Base-by-base conservation (phyloP, 2,888 invertebrate species). In the Teinopalpus imperialis region DNA sequence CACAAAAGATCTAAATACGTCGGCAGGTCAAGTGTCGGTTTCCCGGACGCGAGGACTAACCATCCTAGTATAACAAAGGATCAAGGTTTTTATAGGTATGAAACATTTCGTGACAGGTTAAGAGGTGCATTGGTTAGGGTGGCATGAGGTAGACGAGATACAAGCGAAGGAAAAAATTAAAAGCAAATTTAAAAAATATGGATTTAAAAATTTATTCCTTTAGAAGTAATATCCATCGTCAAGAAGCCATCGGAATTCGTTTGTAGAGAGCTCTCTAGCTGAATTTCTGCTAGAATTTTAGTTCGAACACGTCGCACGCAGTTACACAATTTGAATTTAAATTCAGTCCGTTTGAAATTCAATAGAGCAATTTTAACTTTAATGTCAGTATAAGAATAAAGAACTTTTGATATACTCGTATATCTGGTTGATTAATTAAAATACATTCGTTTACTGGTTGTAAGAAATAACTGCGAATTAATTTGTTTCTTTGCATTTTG, bases 11-110 rank as follows among this genome's bases (percentile, higher is more conserved):
- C 80, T 79, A 79, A 81, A 85, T 76, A 75, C 72, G 75, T 67
- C 62, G 78, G 70, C 76, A 77, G 87, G 87, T 88, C 87, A 87
- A 87, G 86, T 80, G 83, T 74, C 68, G 69, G 77, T 72, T 72
- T 83, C 85, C 86, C 85, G 87, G 86, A 85, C 81, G 80, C 70
- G 67, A 63, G 69, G 64, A 62, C 72, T 69, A 61, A 63, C 57
- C 59, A 64, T 64, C 58, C 60, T 49, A 55, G 29, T 30, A 32
- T 51, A 72, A 85, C 82, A 86, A 86, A 77, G 75, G 80, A 56
- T 50, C 45, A 45, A 14, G 46, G 40, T 78, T 81, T 78, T 80
- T 73, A 61, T 64, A 57, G 34, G 53, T 59, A 65, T 66, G 54
- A 67, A 61, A 65, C 67, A 58, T 69, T 67, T 65, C 64, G 73